These are phyloP conservation scores for Cryptus armator DNA, from an alignment of 2,888 invertebrate genomes.

Conservation along the genomic window DNA sequence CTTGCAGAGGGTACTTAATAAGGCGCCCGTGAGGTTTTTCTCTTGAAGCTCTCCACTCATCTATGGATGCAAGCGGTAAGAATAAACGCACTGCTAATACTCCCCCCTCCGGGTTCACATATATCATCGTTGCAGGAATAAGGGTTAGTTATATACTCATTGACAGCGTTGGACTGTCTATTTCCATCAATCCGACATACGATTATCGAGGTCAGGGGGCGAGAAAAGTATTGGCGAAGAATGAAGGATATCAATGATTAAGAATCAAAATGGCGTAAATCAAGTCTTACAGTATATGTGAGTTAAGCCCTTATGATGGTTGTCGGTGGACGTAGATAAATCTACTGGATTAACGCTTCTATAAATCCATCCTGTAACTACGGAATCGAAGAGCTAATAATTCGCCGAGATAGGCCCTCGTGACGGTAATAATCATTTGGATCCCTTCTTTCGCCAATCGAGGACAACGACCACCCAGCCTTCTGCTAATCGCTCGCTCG, in stretches of 20 bases:
- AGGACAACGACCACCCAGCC: constrained; percentile 73
- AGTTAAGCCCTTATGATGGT: too few species aligned
- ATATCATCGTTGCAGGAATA: constrained; percentile 56
- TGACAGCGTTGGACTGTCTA: constrained; percentile 37
- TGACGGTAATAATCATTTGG: constrained; percentile 81
- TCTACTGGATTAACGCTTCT: background rate
- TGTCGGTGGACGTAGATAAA: background rate
- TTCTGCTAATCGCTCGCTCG: constrained; percentile 83
- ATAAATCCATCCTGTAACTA: background rate
- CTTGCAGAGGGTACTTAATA: too few species aligned
- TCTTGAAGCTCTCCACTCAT: constrained; percentile 22
- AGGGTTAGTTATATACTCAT: constrained; percentile 56
- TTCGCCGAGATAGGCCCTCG: constrained; percentile 73
- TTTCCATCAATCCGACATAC: constrained; percentile 4
- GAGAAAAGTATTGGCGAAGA: constrained; percentile 12
- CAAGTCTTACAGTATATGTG: too few species aligned
- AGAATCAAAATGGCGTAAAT: background rate
- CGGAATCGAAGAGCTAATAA: constrained; percentile 77
- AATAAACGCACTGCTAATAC: constrained; percentile 45
- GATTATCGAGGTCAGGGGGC: constrained; percentile 4
- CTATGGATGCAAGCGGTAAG: background rate
- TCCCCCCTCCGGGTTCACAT: constrained; percentile 29
- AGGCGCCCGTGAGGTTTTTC: constrained; percentile 15
- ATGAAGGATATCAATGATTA: background rate
- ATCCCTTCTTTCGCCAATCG: constrained; percentile 45